Evolutionary conservation across 2,888 invertebrate genomes (phyloP).

Genomic region (Chelonus formosanus): DNA sequence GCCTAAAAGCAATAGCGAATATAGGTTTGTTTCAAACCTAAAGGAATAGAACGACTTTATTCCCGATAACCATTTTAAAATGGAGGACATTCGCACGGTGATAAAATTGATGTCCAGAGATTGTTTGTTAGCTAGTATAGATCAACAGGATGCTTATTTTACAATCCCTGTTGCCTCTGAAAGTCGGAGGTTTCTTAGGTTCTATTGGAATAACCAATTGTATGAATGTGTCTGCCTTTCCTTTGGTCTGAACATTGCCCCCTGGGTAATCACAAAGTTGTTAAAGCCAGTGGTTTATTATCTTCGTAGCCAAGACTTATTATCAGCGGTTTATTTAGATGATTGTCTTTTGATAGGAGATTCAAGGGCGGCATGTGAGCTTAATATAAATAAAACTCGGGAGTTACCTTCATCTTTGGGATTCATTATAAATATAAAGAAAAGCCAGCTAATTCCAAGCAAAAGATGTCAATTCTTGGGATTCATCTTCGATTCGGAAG

Average conservation of each 20-base stretch:
- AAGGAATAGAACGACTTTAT: constrained; percentile 39
- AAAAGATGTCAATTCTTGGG: constrained; percentile 27
- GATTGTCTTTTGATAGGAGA: constrained; percentile 26
- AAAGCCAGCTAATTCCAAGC: constrained; percentile 24
- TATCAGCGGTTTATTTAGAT: constrained; percentile 31
- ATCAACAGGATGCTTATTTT: neutral
- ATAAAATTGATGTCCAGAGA: neutral
- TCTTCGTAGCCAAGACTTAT: constrained; percentile 15
- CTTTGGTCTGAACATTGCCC: constrained; percentile 45
- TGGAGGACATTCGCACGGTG: constrained; percentile 18
- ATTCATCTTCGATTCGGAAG: neutral
- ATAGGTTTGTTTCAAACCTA: constrained; percentile 37
- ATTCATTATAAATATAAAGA: constrained; percentile 10
- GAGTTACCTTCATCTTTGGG: constrained; percentile 25
- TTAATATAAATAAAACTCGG: constrained; percentile 11
- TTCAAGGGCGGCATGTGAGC: neutral
- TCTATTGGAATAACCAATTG: neutral
- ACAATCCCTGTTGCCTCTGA: neutral
- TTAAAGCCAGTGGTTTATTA: constrained; percentile 33
- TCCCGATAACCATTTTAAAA: constrained; percentile 38
- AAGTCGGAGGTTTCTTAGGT: neutral
- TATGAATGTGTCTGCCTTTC: constrained; percentile 46
- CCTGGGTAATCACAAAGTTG: constrained; percentile 49
- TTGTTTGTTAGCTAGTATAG: neutral
- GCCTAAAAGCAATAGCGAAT: constrained; percentile 27